A percentile compares a stretch with the other conserved stretches of the same genome.
Conservation (phyloP, 2,113 vertebrate genomes). For the Odobenus rosmarus region DNA sequence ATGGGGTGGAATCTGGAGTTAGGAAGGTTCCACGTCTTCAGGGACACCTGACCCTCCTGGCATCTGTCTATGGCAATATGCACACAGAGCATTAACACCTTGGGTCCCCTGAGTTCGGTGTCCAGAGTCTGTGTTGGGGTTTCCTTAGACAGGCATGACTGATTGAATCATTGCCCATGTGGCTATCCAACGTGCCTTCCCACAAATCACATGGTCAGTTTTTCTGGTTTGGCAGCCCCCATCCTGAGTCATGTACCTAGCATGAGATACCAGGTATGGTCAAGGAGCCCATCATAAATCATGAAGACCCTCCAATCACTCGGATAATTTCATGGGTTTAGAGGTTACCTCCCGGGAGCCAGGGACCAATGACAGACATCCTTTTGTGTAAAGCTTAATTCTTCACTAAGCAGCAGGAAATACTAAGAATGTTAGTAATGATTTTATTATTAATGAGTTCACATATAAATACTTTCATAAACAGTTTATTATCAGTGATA, state of each 20-base stretch:
- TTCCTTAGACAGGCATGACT: background rate
- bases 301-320: background rate
- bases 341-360: background rate
- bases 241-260: background rate
- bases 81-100: background rate
- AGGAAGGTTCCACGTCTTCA: background rate
- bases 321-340: background rate
- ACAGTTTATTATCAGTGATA: background rate
- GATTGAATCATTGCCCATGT: background rate
- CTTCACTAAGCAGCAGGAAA: background rate
- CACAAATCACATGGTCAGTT: background rate
- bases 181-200: background rate
- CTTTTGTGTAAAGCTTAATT: background rate
- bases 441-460: background rate
- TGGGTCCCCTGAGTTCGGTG: background rate
- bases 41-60: background rate
- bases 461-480: background rate
- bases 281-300: background rate
- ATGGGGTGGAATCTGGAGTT: background rate
- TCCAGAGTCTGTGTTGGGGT: background rate
- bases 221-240: background rate
- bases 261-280: too few relatives aligned
- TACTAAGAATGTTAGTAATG: background rate
- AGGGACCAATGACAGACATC: background rate
- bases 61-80: rapidly evolving